Conservation (phyloP, 2,113 vertebrate genomes). For the Tetrao urogallus region DNA sequence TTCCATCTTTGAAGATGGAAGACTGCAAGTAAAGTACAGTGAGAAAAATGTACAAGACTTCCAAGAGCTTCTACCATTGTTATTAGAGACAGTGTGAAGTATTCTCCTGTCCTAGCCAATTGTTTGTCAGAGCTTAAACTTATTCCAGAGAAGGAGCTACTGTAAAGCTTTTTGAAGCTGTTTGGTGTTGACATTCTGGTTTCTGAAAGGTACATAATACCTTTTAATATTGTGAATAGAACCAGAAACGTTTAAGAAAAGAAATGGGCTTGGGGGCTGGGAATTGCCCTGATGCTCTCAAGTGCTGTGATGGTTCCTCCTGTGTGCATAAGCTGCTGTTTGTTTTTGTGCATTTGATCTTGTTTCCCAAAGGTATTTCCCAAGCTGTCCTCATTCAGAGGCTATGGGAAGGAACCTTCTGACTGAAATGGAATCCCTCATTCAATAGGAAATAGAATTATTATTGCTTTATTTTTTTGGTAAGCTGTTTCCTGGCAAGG, state of each 20-base stretch:
- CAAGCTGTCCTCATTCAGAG: slow-evolving; percentile 6
- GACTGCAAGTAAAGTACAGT: background rate
- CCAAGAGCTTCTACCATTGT: background rate
- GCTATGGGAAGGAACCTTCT: slow-evolving; percentile 31
- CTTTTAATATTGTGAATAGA: background rate
- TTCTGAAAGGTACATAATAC: background rate
- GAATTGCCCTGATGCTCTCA: background rate
- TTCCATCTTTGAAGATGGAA: background rate
- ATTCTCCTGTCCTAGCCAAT: background rate
- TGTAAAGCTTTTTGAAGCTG: background rate
- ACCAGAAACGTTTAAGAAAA: background rate
- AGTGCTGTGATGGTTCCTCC: background rate
- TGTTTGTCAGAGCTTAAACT: background rate
- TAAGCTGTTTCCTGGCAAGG: slow-evolving; percentile 54
- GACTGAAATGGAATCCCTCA: slow-evolving; percentile 42
- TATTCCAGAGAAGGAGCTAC: background rate
- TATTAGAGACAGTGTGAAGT: background rate
- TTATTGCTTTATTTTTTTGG: background rate
- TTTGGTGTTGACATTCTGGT: background rate
- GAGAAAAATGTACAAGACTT: background rate
- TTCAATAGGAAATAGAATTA: slow-evolving; percentile 18
- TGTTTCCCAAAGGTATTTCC: slow-evolving; percentile 56
- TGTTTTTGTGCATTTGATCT: slow-evolving; percentile 17
- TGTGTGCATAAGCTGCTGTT: background rate
- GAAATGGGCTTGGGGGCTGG: background rate